A percentile compares a stretch with the other conserved stretches of the same genome.
phyloP scores from a whole-genome alignment of 2,797 vertebrate genomes.

The Anisognathus igniventris region DNA sequence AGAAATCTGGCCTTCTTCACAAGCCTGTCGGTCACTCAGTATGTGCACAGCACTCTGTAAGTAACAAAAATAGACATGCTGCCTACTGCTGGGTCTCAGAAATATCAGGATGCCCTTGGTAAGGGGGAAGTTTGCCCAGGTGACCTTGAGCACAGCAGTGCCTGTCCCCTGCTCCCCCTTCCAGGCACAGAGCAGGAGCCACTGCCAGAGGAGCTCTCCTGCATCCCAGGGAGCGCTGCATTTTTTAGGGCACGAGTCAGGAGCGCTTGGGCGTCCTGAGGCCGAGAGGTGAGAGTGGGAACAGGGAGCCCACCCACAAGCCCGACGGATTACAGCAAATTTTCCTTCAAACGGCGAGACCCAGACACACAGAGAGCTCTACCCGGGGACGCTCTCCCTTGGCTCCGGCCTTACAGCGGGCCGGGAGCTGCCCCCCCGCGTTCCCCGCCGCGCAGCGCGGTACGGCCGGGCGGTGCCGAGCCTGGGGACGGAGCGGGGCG shows the following conservation, averaged over 20 bases:
- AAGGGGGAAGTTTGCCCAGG: not conserved
- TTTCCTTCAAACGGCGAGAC: not conserved
- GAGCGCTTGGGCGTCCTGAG: not conserved
- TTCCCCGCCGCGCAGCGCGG: not conserved
- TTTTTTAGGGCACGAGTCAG: not conserved
- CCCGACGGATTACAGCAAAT: not conserved
- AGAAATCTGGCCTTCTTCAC: not conserved
- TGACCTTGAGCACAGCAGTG: not conserved
- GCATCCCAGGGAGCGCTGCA: not conserved
- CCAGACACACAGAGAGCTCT: not conserved
- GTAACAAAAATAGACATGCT: not conserved
- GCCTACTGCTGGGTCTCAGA: not conserved
- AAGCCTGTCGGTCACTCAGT: not conserved
- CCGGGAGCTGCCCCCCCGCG: not conserved
- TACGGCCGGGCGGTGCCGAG: not conserved
- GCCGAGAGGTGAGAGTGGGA: not conserved
- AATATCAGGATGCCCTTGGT: not conserved
- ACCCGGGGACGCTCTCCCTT: not conserved
- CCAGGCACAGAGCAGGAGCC: not conserved
- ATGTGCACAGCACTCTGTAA: not conserved
- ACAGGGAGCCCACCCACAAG: not conserved
- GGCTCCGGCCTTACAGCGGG: not conserved
- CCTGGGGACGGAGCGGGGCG: rapidly evolving
- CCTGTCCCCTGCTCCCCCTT: not conserved
- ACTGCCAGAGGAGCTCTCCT: not conserved